Evolutionary conservation across 92 coral and sea anemone species (phyloP).

Genomic region (Phenganax subtilis): DNA sequence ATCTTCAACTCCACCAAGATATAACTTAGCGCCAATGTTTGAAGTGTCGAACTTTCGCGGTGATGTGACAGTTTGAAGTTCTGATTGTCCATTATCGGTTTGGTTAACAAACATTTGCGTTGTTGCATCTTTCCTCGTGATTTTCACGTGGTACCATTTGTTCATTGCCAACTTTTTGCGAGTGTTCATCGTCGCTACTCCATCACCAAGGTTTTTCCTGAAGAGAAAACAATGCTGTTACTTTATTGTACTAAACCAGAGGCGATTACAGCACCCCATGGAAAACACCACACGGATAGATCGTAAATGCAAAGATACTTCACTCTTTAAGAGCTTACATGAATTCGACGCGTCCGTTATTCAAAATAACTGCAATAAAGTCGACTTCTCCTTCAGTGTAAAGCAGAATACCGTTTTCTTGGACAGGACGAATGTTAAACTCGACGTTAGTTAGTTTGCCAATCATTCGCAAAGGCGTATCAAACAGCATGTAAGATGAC

Average conservation of each 20-base stretch:
- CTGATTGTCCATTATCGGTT: background rate
- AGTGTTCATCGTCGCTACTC: background rate
- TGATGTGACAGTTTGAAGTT: background rate
- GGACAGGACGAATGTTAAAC: conserved; percentile 30
- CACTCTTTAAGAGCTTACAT: background rate
- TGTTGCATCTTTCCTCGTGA: background rate
- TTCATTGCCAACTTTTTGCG: conserved; percentile 6
- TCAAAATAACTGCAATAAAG: conserved; percentile 28
- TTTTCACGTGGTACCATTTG: conserved; percentile 30
- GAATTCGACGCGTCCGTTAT: conserved; percentile 27
- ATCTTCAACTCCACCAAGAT: conserved; percentile 30
- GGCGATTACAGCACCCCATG: background rate
- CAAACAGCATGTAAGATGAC: conserved; percentile 32
- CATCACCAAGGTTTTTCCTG: conserved; percentile 34
- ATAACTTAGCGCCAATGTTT: conserved; percentile 19
- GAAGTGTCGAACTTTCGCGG: background rate
- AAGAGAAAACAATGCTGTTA: background rate
- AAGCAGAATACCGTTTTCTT: conserved; percentile 31
- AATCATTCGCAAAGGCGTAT: conserved; percentile 28
- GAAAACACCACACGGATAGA: background rate
- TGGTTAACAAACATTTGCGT: conserved; percentile 12
- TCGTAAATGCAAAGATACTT: background rate
- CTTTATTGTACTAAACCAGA: background rate
- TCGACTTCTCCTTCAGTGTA: conserved; percentile 13
- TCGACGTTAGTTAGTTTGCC: conserved; percentile 27